Percentiles rank a stretch among this genome's conserved stretches.
Evolutionary conservation across 1,140 invertebrate species (phyloP).

Genomic region (Bursaphelenchus mucronatus): DNA sequence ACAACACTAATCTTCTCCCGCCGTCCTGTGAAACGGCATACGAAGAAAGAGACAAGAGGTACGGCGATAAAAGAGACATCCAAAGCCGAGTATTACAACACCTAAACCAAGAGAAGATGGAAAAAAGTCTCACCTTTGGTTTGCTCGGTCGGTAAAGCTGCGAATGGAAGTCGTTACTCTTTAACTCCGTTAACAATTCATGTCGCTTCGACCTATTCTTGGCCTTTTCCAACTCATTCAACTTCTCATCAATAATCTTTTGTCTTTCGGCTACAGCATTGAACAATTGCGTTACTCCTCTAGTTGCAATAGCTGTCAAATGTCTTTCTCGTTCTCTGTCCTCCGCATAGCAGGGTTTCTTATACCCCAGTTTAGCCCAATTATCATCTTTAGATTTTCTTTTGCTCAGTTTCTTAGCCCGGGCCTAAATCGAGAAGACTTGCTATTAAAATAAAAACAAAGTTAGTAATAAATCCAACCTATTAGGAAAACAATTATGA

Average conservation of each 20-base stretch:
- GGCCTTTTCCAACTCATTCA: slow-evolving; percentile 24
- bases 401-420: too few species aligned
- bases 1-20: too few species aligned
- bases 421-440: too few species aligned
- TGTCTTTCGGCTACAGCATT: slow-evolving; percentile 39
- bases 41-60: too few species aligned
- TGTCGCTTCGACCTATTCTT: slow-evolving; percentile 20
- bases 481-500: too few species aligned
- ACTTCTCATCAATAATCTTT: slow-evolving; percentile 29
- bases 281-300: slow-evolving; percentile 42
- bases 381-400: too few species aligned
- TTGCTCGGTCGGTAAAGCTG: slow-evolving; percentile 13
- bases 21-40: too few species aligned
- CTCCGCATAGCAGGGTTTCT: slow-evolving; percentile 31
- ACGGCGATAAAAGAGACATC: too few species aligned
- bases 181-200: slow-evolving; percentile 26
- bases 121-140: background rate
- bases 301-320: slow-evolving; percentile 32
- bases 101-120: background rate
- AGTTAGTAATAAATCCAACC: too few species aligned
- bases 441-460: too few species aligned
- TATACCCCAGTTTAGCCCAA: slow-evolving; percentile 8
- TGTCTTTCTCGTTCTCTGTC: slow-evolving; percentile 32
- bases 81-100: too few species aligned
- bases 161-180: slow-evolving; percentile 23